These are phyloP conservation scores for Nothoprocta pentlandii DNA, from an alignment of 2,113 vertebrate genomes.

Conservation along the genomic window DNA sequence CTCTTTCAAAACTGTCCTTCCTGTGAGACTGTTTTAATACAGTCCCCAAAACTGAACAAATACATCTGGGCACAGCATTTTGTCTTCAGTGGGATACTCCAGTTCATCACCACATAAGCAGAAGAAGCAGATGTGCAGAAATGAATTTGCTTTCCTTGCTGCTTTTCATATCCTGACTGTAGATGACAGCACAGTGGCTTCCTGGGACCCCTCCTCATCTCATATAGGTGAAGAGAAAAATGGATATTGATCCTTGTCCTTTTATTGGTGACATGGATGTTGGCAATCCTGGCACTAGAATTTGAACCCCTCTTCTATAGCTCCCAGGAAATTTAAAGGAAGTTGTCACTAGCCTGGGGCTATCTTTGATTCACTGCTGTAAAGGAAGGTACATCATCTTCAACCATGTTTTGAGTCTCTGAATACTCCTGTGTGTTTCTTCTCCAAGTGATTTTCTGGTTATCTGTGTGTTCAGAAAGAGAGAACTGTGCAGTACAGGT, in stretches of 20 bases:
- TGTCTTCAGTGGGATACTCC: background rate
- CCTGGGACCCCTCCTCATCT: background rate
- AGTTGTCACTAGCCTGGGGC: background rate
- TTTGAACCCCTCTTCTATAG: background rate
- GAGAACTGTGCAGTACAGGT: background rate
- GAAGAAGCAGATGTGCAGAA: background rate
- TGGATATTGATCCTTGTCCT: background rate
- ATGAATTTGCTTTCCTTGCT: background rate
- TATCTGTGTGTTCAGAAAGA: background rate
- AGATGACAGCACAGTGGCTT: background rate
- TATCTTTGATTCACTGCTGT: background rate
- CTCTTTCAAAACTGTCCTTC: background rate
- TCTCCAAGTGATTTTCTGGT: background rate
- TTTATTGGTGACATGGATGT: background rate
- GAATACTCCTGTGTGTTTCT: background rate
- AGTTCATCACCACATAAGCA: background rate
- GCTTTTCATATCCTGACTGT: background rate
- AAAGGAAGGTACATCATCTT: background rate
- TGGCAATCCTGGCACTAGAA: background rate
- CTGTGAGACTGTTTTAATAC: background rate
- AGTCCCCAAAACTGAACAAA: background rate
- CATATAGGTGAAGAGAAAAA: background rate
- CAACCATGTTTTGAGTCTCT: background rate
- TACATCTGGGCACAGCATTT: background rate
- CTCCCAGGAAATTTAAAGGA: background rate